Evolutionary conservation across 35 echinoderm and acorn worm species (phyloP), one percentile per base, ranked within the genome.

Genomic region (Anneissia japonica): DNA sequence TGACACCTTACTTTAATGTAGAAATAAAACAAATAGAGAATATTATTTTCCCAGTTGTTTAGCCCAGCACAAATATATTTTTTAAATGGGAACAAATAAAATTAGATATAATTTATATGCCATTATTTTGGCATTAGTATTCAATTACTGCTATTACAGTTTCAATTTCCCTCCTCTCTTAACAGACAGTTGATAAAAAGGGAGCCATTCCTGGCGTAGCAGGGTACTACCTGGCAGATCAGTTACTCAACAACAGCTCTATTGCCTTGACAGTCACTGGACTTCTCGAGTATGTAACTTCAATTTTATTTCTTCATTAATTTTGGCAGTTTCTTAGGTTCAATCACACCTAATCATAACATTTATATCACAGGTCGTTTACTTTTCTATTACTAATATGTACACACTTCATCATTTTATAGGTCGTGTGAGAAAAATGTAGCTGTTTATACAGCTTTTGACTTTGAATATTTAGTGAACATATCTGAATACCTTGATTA

Each of bases 171-270:
- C 31, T 87, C 85, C 80, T 64, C 9, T 30, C 34, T 29, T 83
- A 72, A 7, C 84, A 97, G 91, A 98, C 95, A 23, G 80, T 98
- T 86, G 95, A 98, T 77, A 36, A 84, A 72, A 28, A 84, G 74
- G 91, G 86, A 79, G 86, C 86, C 3, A 89, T 98, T 9, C 79
- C 79, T 16, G 79, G 79, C 23, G 73, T 36, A 13, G 85, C 84
- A n/a, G 95, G 95, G 1, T 98, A 98, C 46, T 98, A 86, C 72
- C 84, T 93, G 35, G 85, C 85, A 0, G 33, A 85, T 6, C 0
- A 35, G 1, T 26, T 93, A 13, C 84, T 91, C 38, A 11, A 87
- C n/a, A 46, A 98, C 34, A 17, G 46, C 6, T 82, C 31, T 29
- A 90, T 98, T 36, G 43, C 85, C 30, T 37, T 98, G 32, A 93